Percentiles rank a stretch among this genome's conserved stretches.
Conservation (phyloP, 2,888 invertebrate species). For the Sinelater perroti region DNA sequence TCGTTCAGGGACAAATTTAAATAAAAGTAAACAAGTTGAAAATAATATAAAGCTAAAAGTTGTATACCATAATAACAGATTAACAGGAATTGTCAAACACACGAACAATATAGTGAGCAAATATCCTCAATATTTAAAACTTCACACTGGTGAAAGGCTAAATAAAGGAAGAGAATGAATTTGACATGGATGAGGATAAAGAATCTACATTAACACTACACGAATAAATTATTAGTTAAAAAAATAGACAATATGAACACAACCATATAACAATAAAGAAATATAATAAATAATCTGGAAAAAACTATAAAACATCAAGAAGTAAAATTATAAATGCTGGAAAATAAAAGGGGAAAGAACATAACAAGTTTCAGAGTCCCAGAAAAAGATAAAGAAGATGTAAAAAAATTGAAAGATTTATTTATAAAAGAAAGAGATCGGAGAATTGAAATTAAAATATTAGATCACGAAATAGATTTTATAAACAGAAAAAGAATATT, state of each 20-base stretch:
- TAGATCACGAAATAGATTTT: background rate
- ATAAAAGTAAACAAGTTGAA: background rate
- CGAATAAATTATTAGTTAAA: background rate
- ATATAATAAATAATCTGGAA: background rate
- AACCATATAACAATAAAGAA: background rate
- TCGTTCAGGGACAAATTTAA: too few species aligned
- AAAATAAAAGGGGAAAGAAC: background rate
- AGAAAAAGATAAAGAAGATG: background rate
- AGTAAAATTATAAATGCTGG: background rate
- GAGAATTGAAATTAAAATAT: background rate
- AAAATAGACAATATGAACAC: background rate
- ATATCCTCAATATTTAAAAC: background rate
- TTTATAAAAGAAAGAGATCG: background rate
- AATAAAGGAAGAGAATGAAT: background rate
- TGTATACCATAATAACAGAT: conserved; percentile 1
- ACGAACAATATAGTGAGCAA: background rate
- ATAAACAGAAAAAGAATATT: background rate
- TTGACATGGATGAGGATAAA: background rate
- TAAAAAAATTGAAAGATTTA: background rate
- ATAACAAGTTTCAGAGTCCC: background rate
- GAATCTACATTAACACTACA: background rate
- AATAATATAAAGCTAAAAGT: too few species aligned
- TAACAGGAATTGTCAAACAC: background rate
- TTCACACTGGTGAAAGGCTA: background rate
- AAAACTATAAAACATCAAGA: background rate